Conservation (phyloP, 2,113 vertebrate species). For the Oryzias woworae region DNA sequence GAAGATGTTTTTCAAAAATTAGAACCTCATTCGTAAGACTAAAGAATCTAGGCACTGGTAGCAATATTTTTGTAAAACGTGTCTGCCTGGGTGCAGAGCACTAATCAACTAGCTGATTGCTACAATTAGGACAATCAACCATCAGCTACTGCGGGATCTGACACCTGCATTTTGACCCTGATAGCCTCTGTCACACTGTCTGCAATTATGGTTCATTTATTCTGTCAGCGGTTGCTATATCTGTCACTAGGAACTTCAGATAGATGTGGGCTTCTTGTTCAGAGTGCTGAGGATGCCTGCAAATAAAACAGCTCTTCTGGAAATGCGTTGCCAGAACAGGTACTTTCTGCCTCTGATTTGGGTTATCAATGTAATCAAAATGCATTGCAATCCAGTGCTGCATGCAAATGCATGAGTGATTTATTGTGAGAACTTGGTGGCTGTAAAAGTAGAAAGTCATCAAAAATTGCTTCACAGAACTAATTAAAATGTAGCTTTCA, state of each 20-base stretch:
- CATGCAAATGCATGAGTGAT: constrained; percentile 21
- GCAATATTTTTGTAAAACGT: constrained; percentile 40
- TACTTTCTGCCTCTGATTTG: constrained; percentile 32
- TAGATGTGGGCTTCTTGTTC: constrained; percentile 31
- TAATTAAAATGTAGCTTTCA: constrained; percentile 55
- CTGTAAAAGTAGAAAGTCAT: constrained; percentile 22
- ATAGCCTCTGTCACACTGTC: constrained; percentile 52
- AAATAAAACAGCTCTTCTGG: constrained; percentile 46
- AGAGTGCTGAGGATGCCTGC: constrained; percentile 9
- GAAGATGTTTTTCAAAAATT: too few relatives aligned
- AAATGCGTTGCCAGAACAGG: constrained; percentile 10
- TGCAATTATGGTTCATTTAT: constrained; percentile 69
- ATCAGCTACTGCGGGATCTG: constrained; percentile 65
- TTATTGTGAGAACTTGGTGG: constrained; percentile 14
- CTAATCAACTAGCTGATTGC: constrained; percentile 73
- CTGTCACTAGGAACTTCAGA: constrained; percentile 25
- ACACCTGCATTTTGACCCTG: constrained; percentile 70
- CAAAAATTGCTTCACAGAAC: constrained; percentile 23
- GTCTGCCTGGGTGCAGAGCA: constrained; percentile 37
- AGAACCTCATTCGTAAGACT: too few relatives aligned
- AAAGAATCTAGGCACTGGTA: background rate
- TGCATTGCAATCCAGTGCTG: constrained; percentile 3
- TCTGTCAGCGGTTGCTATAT: constrained; percentile 47
- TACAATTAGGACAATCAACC: constrained; percentile 75
- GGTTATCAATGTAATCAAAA: constrained; percentile 37